Evolutionary conservation across 2,797 vertebrate species (phyloP).

Genomic region (Characodon lateralis): DNA sequence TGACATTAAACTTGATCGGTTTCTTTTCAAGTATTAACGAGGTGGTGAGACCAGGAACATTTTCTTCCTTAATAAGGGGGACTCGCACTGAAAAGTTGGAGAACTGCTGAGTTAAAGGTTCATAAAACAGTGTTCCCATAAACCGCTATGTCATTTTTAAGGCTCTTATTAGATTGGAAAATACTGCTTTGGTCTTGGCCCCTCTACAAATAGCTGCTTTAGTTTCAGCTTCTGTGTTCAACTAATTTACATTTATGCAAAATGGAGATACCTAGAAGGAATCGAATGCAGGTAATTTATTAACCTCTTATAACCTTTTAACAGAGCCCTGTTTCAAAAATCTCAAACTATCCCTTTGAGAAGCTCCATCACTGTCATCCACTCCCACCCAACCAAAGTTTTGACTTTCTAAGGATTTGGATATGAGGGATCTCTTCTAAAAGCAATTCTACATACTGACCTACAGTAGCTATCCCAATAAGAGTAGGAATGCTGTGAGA

Average conservation of each 20-base stretch:
- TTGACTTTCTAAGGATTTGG: conserved; percentile 66
- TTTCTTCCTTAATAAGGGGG: not conserved
- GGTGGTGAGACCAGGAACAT: not conserved
- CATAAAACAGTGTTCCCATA: not conserved
- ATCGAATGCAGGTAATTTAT: not conserved
- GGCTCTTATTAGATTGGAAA: not conserved
- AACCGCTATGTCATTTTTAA: not conserved
- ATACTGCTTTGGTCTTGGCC: not conserved
- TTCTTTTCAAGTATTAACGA: not conserved
- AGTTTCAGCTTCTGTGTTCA: conserved; percentile 1
- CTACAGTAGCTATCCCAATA: conserved; percentile 72
- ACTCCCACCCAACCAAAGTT: conserved; percentile 56
- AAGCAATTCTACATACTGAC: conserved; percentile 74
- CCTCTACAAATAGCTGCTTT: not conserved
- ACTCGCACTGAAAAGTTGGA: not conserved
- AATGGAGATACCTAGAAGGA: not conserved
- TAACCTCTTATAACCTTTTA: not conserved
- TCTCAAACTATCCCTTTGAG: conserved; percentile 14
- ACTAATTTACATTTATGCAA: not conserved
- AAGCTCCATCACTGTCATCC: conserved; percentile 72
- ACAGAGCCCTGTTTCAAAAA: not conserved
- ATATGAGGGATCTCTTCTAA: conserved; percentile 74
- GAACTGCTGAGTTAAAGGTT: not conserved
- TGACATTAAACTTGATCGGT: not conserved
- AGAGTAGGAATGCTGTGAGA: conserved; percentile 74